A percentile compares a stretch with the other conserved stretches of the same genome.
These are phyloP conservation scores for Lasiommata megera DNA, from an alignment of 2,888 invertebrate genomes.

Conservation along the genomic window DNA sequence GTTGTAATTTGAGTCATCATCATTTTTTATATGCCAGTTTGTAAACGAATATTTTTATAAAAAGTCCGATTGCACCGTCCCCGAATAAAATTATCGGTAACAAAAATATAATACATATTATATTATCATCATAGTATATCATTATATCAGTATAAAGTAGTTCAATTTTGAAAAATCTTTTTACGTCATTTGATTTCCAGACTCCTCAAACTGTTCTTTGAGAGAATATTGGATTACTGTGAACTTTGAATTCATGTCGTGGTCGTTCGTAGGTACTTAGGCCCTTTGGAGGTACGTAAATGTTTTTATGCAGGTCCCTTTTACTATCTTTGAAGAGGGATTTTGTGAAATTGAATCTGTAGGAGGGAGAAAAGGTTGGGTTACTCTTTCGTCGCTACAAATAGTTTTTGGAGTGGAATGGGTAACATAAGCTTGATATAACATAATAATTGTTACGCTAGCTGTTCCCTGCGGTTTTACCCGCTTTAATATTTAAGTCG, in stretches of 20 bases:
- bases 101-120: no score
- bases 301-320: neutral
- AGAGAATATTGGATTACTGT: neutral
- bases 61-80: no score
- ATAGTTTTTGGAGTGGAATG: neutral
- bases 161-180: neutral
- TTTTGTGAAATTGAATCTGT: neutral
- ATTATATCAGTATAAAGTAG: no score
- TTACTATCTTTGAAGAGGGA: neutral
- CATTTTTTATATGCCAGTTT: no score
- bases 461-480: no score
- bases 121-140: no score
- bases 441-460: neutral
- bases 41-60: no score
- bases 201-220: neutral
- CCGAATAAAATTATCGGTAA: no score
- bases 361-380: neutral
- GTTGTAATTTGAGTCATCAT: no score
- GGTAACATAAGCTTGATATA: neutral
- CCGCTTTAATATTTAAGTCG: no score
- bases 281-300: neutral
- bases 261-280: neutral
- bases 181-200: neutral
- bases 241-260: neutral
- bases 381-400: neutral